Evolutionary conservation across 2,888 invertebrate genomes (phyloP).

Genomic region (Xestia ashworthii): DNA sequence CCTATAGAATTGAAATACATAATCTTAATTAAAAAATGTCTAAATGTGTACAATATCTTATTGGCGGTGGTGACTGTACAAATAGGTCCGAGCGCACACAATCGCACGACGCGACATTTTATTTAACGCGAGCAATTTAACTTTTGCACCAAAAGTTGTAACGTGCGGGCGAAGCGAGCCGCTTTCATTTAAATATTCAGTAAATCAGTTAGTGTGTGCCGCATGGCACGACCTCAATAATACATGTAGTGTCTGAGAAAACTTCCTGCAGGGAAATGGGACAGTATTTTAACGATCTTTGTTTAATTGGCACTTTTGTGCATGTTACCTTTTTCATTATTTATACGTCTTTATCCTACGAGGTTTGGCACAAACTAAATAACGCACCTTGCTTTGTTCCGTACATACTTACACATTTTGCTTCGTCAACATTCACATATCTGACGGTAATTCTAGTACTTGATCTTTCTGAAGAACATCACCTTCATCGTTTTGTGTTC

Average conservation of each 20-base stretch:
- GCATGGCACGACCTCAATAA: conserved; percentile 40
- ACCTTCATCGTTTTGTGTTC: not conserved
- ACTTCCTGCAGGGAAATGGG: conserved; percentile 36
- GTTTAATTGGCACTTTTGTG: conserved; percentile 1
- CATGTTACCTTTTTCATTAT: not conserved
- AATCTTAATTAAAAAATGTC: not conserved
- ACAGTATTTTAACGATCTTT: conserved; percentile 24
- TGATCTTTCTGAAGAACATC: not conserved
- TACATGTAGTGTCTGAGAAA: conserved; percentile 43
- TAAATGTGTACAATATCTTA: not conserved
- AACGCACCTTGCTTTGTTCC: not conserved
- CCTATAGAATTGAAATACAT: too few relatives aligned
- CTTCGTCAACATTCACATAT: not conserved
- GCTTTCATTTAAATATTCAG: conserved; percentile 69
- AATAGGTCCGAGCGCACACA: conserved; percentile 42
- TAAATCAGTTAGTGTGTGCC: conserved; percentile 64
- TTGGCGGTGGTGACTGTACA: conserved; percentile 2
- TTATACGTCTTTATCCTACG: not conserved
- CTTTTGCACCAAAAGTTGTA: conserved; percentile 65
- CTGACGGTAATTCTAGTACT: not conserved
- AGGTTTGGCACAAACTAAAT: not conserved
- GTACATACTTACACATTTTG: not conserved
- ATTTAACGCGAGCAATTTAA: conserved; percentile 67
- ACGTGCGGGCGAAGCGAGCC: conserved; percentile 46
- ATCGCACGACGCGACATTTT: conserved; percentile 47